Evolutionary conservation across 2,888 invertebrate genomes (phyloP).

Genomic region (Operophtera brumata): DNA sequence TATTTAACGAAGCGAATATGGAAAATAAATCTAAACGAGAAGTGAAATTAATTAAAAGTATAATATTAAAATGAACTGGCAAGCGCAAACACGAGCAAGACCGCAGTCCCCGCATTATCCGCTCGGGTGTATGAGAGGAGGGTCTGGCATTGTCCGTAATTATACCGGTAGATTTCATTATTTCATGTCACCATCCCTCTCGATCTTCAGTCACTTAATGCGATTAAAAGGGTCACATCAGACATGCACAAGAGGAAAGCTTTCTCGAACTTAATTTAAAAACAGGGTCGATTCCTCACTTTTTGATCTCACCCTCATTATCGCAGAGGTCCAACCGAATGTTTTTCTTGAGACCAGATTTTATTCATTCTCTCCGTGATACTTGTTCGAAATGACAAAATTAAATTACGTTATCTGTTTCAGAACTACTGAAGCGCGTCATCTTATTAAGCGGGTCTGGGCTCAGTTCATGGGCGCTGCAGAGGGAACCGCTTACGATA

Average conservation of each 20-base stretch:
- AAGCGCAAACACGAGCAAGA: conserved; percentile 34
- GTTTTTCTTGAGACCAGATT: conserved; percentile 53
- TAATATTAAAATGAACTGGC: conserved; percentile 36
- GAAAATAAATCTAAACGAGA: conserved; percentile 1
- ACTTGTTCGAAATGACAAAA: conserved; percentile 59
- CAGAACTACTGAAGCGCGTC: conserved; percentile 93
- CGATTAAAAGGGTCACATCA: conserved; percentile 58
- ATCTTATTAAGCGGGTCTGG: conserved; percentile 95
- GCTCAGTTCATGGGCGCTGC: conserved; percentile 94
- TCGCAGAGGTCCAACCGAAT: conserved; percentile 36
- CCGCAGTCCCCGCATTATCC: conserved; percentile 26
- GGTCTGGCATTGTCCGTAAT: conserved; percentile 60
- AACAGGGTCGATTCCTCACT: conserved; percentile 17
- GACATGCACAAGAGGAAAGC: conserved; percentile 49
- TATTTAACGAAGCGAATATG: background rate
- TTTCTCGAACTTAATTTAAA: conserved; percentile 35
- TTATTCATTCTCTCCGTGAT: conserved; percentile 57
- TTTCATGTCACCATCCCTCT: conserved; percentile 58
- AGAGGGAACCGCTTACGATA: conserved; percentile 89
- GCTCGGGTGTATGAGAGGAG: conserved; percentile 37
- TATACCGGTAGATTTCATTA: conserved; percentile 64
- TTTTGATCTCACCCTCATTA: conserved; percentile 23
- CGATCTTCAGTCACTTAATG: conserved; percentile 46
- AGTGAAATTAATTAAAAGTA: conserved; percentile 35
- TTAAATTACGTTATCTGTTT: conserved; percentile 75